Evolutionary conservation across 2,113 vertebrate species (phyloP).

Genomic region (Falcunculus frontatus): DNA sequence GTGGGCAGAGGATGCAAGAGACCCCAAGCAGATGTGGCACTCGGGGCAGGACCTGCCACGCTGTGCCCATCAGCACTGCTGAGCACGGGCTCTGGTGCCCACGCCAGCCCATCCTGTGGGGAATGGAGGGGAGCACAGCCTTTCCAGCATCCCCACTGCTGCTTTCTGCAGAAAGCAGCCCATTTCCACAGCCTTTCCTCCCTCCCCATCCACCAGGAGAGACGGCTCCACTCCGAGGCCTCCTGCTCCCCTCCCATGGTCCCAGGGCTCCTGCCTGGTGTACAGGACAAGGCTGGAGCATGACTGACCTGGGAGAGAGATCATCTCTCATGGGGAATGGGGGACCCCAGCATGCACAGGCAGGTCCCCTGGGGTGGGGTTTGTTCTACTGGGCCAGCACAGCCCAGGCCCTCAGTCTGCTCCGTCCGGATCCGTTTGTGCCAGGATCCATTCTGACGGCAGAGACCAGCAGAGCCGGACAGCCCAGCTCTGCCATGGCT

Average conservation of each 20-base stretch:
- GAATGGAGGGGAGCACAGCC: neutral
- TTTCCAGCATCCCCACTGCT: neutral
- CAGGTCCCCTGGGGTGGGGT: neutral
- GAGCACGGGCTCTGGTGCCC: neutral
- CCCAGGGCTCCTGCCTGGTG: neutral
- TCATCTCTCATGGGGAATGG: neutral
- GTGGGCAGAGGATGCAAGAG: neutral
- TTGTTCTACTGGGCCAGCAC: neutral
- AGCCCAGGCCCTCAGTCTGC: neutral
- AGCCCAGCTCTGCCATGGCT: neutral
- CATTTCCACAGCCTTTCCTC: neutral
- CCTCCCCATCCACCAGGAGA: neutral
- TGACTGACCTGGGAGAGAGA: neutral
- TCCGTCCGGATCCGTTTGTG: accelerated
- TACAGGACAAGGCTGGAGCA: neutral
- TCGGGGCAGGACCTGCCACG: neutral
- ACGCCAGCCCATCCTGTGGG: accelerated
- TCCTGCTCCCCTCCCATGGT: neutral
- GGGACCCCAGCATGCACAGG: accelerated
- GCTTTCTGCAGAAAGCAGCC: neutral
- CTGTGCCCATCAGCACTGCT: neutral
- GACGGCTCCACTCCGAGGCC: neutral
- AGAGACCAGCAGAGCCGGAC: neutral
- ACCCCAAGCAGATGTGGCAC: neutral
- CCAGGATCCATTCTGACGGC: accelerated